Percentiles rank a stretch among this genome's conserved stretches.
Evolutionary conservation across 2,888 invertebrate genomes (phyloP).

Genomic region (Chymomyza caudatula): DNA sequence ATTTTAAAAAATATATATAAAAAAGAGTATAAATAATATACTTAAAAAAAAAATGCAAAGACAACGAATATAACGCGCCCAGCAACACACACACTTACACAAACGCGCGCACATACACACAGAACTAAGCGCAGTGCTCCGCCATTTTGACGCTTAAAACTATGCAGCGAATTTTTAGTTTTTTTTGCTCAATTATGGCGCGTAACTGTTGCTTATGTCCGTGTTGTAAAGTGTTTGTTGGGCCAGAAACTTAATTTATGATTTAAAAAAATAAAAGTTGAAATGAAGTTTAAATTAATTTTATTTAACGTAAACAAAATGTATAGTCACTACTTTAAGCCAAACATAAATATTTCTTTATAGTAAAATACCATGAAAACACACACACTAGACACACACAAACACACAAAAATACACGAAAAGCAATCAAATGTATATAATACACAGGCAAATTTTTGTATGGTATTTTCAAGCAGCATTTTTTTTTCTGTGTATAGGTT

Average conservation of each 20-base stretch:
- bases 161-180: slow-evolving; percentile 59
- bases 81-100: not conserved
- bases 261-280: slow-evolving; percentile 32
- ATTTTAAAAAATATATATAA: slow-evolving; percentile 22
- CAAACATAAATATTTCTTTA: slow-evolving; percentile 33
- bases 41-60: slow-evolving; percentile 48
- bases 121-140: slow-evolving; percentile 10
- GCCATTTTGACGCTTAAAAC: slow-evolving; percentile 48
- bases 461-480: slow-evolving; percentile 56
- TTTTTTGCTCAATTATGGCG: slow-evolving; percentile 40
- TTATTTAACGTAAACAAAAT: slow-evolving; percentile 75
- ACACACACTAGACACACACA: slow-evolving; percentile 26
- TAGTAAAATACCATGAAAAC: slow-evolving; percentile 1
- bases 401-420: slow-evolving; percentile 1
- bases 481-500: slow-evolving; percentile 53
- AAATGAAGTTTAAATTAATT: slow-evolving; percentile 60
- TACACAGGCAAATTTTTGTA: slow-evolving; percentile 29
- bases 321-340: slow-evolving; percentile 79
- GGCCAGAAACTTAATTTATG: slow-evolving; percentile 55
- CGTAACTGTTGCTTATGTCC: slow-evolving; percentile 11
- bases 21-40: slow-evolving; percentile 44
- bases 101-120: not conserved
- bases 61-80: slow-evolving; percentile 46
- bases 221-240: not conserved
- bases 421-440: slow-evolving; percentile 57